Base-by-base conservation (phyloP, 1,140 invertebrate species). In the Vanessa atalanta region DNA sequence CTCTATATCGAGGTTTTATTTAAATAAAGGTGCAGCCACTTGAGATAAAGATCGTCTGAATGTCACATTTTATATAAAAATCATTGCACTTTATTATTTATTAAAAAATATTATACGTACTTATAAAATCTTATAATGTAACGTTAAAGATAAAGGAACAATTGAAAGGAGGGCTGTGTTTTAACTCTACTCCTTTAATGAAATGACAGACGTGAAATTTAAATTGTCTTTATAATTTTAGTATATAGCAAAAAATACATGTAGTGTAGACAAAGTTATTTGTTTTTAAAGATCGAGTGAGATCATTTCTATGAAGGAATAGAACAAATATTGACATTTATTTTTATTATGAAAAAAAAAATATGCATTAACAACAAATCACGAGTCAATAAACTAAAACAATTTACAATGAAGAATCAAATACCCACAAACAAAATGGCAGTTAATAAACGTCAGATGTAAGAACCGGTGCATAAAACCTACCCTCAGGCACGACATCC, bases 361-460 rank as follows among this genome's bases (percentile, higher is more conserved):
- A 5, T 37, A 37, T 37, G 7, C 37, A 9, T 43, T 31, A 31
- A 31, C 26, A 31, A 31, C 37, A 43, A 60, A 69, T 8, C 53
- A 20, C 53, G 11, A 7, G 55, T 55, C 43, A 68, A 9, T 4
- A 60, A 13, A 14, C 55, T 61, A 51, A 53, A 74, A 78, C 50
- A 72, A 75, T 78, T 72, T 75, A 51, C 70, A 72, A 75, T 75
- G 53, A 64, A 78, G 60, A 75, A 72, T 70, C 72, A 51, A 47
- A 63, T 48, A 60, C 67, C 70, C 70, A 55, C 70, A 81, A 78
- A 83, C 74, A 79, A 77, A 78, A 76, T 76, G 72, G 74, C 70
- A 79, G 78, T 78, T 79, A 87, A 91, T 88, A 89, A 88, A 89
- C 82, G 78, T 85, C 83, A 83, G 84, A 85, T 85, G 78, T 83